phyloP scores from a whole-genome alignment of 2,113 vertebrate species.

The Sorex araneus region DNA sequence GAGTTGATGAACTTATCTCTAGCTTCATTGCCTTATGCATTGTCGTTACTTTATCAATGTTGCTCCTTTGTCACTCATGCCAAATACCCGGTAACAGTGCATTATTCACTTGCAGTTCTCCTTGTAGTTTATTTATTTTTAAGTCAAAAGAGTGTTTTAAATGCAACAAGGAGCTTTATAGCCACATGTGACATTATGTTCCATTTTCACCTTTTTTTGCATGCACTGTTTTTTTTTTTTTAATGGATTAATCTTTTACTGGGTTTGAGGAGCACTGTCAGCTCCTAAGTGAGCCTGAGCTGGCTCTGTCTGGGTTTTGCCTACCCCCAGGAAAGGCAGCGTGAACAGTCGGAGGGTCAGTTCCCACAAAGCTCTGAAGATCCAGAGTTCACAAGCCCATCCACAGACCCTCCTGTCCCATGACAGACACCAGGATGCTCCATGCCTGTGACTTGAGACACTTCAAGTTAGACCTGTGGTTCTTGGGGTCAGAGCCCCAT shows the following conservation, averaged over 20 bases:
- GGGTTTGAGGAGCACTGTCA: conserved; percentile 14
- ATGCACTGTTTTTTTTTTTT: conserved; percentile 12
- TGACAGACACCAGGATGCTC: neutral
- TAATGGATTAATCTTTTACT: conserved; percentile 24
- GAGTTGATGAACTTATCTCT: neutral
- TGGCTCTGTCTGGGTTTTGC: neutral
- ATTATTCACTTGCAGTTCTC: neutral
- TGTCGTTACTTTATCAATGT: neutral
- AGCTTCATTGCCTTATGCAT: neutral
- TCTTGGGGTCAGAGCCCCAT: neutral
- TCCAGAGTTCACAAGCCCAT: neutral
- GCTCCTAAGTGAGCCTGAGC: conserved; percentile 34
- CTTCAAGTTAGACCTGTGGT: neutral
- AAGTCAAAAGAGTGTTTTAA: conserved; percentile 16
- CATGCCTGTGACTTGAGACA: no score
- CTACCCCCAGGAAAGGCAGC: neutral
- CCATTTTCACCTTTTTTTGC: conserved; percentile 2
- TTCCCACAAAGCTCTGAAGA: fast-evolving
- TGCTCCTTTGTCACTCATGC: conserved; percentile 22
- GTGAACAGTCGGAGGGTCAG: neutral
- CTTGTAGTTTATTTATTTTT: conserved; percentile 43
- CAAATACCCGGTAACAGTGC: conserved; percentile 6
- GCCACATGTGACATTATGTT: neutral
- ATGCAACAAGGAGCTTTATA: neutral
- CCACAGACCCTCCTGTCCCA: neutral